A percentile compares a stretch with the other conserved stretches of the same genome.
Evolutionary conservation across 2,113 vertebrate genomes (phyloP).

Genomic region (Prolemur simus): DNA sequence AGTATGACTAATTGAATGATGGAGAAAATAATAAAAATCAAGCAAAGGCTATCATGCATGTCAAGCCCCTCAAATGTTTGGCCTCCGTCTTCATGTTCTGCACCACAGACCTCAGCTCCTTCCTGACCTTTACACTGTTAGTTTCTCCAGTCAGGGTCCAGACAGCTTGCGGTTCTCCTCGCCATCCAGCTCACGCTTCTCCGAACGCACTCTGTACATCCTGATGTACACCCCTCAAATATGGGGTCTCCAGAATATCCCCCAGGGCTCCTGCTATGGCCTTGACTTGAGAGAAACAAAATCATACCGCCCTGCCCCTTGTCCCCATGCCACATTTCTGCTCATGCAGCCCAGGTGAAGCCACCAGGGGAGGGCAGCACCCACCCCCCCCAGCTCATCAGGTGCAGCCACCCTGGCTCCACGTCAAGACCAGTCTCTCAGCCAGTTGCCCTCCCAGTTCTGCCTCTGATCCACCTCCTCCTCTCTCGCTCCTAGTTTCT

Average conservation of each 20-base stretch:
- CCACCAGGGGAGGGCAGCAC: rapidly evolving
- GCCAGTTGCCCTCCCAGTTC: not conserved
- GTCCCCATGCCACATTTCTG: not conserved
- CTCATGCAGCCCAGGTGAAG: not conserved
- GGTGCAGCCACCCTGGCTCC: not conserved
- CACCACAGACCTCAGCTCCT: rapidly evolving
- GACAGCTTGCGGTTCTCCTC: not conserved
- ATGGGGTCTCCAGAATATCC: not conserved
- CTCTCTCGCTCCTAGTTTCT: not conserved
- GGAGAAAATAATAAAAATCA: not conserved
- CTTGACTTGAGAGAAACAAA: not conserved
- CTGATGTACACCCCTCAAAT: not conserved
- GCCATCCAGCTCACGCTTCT: not conserved
- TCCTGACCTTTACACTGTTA: not conserved
- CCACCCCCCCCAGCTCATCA: not conserved
- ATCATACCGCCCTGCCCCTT: not conserved
- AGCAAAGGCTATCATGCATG: not conserved
- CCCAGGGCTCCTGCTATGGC: not conserved
- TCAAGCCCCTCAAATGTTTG: not conserved
- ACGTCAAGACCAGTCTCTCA: not conserved
- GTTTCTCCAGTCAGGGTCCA: rapidly evolving
- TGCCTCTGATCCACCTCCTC: not conserved
- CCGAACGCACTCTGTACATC: rapidly evolving
- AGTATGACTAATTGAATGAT: not conserved
- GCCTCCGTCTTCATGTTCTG: not conserved